A percentile compares a stretch with the other conserved stretches of the same genome.
These are phyloP conservation scores for Luscinia megarhynchos DNA, from an alignment of 2,797 vertebrate species.

Conservation along the genomic window DNA sequence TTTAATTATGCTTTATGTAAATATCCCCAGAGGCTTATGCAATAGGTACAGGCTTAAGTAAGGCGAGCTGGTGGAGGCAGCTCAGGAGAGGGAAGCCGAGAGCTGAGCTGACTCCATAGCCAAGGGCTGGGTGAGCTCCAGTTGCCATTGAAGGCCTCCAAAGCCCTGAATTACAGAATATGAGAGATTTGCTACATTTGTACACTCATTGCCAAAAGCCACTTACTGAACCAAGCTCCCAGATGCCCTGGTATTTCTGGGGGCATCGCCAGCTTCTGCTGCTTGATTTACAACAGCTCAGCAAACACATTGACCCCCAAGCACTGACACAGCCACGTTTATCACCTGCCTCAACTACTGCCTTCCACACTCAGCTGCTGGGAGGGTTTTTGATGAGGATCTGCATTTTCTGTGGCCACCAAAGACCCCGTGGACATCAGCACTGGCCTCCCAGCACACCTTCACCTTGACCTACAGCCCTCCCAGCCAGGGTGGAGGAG, in stretches of 20 bases:
- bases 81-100: background rate
- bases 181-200: background rate
- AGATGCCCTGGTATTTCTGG: background rate
- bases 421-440: background rate
- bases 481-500: background rate
- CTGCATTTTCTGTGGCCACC: background rate
- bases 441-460: background rate
- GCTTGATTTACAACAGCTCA: background rate
- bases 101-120: background rate
- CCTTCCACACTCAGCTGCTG: background rate
- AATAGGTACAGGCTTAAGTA: constrained; percentile 66
- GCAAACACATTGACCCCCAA: background rate
- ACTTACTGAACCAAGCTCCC: background rate
- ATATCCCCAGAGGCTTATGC: constrained; percentile 70
- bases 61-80: constrained; percentile 27
- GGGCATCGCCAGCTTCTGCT: background rate
- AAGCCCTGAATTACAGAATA: background rate
- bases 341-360: background rate
- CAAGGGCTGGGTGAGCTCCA: background rate
- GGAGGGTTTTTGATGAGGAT: background rate
- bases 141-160: background rate
- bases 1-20: constrained; percentile 71
- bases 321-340: background rate
- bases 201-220: background rate
- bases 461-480: constrained; percentile 6